phyloP scores from a whole-genome alignment of 2,888 invertebrate genomes.

The Rhyacophila evoluta region DNA sequence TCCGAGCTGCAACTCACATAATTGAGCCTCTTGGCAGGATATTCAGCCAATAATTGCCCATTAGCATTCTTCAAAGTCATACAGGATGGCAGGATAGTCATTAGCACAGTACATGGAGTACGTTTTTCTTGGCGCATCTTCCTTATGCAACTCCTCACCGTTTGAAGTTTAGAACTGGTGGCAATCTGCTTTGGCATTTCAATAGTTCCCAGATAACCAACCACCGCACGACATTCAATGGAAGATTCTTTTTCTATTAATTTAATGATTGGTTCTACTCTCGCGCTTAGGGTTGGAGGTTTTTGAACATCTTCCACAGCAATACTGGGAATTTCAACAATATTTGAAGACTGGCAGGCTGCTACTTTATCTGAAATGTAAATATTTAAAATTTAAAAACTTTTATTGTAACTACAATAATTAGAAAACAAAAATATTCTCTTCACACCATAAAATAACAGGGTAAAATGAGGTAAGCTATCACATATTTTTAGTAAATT shows the following conservation, averaged over 20 bases:
- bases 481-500: no score
- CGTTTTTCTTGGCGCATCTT: slow-evolving; percentile 91
- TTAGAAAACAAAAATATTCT: no score
- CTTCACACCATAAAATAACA: no score
- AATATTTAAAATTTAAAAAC: no score
- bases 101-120: slow-evolving; percentile 84
- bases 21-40: slow-evolving; percentile 86
- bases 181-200: slow-evolving; percentile 91
- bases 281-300: slow-evolving; percentile 35
- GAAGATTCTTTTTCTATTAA: slow-evolving; percentile 66
- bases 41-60: slow-evolving; percentile 86
- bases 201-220: slow-evolving; percentile 95
- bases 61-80: slow-evolving; percentile 83
- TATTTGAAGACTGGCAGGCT: background rate
- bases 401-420: no score
- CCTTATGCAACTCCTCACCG: slow-evolving; percentile 88
- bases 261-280: slow-evolving; percentile 59
- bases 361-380: slow-evolving; percentile 41
- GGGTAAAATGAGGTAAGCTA: no score
- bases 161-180: slow-evolving; percentile 79
- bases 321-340: background rate
- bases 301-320: slow-evolving; percentile 61
- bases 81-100: slow-evolving; percentile 85
- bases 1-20: slow-evolving; percentile 93
- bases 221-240: slow-evolving; percentile 85